Evolutionary conservation across 2,888 invertebrate species (phyloP).

Genomic region (Drosophila ezoana): DNA sequence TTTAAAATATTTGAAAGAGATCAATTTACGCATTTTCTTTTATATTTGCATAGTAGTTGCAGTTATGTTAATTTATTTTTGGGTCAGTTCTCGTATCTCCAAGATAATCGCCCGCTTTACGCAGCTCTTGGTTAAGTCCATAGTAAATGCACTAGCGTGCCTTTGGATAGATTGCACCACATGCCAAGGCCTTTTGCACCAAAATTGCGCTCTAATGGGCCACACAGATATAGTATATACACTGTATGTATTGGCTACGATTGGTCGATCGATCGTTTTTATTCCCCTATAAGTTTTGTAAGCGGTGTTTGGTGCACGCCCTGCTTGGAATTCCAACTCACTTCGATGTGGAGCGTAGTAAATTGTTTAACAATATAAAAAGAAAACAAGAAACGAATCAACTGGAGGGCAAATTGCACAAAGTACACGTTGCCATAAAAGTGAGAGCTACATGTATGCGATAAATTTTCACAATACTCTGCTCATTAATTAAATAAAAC

Average conservation of each 20-base stretch:
- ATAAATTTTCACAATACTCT: slow-evolving; percentile 5
- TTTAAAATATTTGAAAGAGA: not conserved
- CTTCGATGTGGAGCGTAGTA: slow-evolving; percentile 39
- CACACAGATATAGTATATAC: slow-evolving; percentile 12
- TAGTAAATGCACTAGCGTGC: slow-evolving; percentile 11
- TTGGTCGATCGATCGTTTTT: slow-evolving; percentile 36
- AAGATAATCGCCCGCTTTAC: slow-evolving; percentile 6
- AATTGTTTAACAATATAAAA: slow-evolving; percentile 30
- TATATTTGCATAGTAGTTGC: not conserved
- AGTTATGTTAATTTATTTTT: not conserved
- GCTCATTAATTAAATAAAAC: slow-evolving; percentile 3
- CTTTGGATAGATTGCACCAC: slow-evolving; percentile 36
- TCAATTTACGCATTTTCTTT: not conserved
- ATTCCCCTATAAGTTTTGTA: slow-evolving; percentile 33
- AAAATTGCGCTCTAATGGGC: slow-evolving; percentile 49
- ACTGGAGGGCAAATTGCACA: slow-evolving; percentile 43
- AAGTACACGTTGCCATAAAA: slow-evolving; percentile 14
- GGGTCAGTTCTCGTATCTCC: slow-evolving; percentile 10
- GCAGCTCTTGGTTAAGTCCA: slow-evolving; percentile 7
- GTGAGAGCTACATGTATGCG: slow-evolving; percentile 38
- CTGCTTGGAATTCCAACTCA: slow-evolving; percentile 63
- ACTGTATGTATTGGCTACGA: slow-evolving; percentile 5
- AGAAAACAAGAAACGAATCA: slow-evolving; percentile 18
- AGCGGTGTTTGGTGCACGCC: slow-evolving; percentile 64
- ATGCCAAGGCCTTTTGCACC: slow-evolving; percentile 45